Evolutionary conservation across 2,113 vertebrate species (phyloP).

Genomic region (Glaucomys volans): DNA sequence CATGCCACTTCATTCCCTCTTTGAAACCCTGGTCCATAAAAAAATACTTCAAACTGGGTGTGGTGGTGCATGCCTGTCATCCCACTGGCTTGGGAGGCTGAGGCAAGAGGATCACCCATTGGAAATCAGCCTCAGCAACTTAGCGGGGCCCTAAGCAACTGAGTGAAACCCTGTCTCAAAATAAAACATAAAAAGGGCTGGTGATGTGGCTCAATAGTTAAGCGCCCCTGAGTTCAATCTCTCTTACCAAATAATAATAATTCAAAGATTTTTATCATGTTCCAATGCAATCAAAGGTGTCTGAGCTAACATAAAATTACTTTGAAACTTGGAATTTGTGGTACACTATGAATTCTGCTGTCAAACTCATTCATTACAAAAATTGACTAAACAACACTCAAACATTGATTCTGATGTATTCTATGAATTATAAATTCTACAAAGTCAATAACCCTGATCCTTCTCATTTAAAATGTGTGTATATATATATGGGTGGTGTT

Average conservation of each 20-base stretch:
- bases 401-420: background rate
- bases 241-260: background rate
- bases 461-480: background rate
- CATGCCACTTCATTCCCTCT: background rate
- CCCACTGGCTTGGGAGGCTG: no score
- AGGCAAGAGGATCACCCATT: no score
- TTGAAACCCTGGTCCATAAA: background rate
- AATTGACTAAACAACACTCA: background rate
- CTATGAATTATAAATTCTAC: background rate
- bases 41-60: background rate
- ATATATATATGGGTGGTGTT: background rate
- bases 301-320: slow-evolving; percentile 24
- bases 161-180: no score
- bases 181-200: no score
- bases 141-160: no score
- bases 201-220: no score
- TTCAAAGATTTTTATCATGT: background rate
- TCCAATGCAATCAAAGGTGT: background rate
- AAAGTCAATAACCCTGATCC: background rate
- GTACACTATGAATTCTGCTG: background rate
- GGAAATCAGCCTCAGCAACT: no score
- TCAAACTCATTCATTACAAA: background rate
- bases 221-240: no score
- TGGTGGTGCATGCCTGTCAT: no score
- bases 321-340: slow-evolving; percentile 10